phyloP scores from a whole-genome alignment of 2,888 invertebrate genomes.

The Andrena haemorrhoa region DNA sequence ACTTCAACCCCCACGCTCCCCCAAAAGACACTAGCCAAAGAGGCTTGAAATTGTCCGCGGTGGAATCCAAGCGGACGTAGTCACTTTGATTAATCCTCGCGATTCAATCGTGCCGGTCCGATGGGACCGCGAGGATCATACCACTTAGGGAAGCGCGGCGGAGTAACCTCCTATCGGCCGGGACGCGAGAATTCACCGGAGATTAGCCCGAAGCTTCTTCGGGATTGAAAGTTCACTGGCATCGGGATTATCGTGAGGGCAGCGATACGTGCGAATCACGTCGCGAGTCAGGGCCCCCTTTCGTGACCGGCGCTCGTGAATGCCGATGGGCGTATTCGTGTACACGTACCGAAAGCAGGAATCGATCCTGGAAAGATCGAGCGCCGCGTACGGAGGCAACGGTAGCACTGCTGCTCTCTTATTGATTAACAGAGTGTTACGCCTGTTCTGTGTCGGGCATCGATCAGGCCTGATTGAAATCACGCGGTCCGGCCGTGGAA shows the following conservation, averaged over 20 bases:
- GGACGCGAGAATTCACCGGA: conserved; percentile 65
- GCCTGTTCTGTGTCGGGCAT: conserved; percentile 33
- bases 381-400: conserved; percentile 65
- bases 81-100: conserved; percentile 18
- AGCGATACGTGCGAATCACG: conserved; percentile 81
- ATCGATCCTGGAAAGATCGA: conserved; percentile 74
- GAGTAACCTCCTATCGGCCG: conserved; percentile 53
- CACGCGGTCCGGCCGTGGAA: conserved; percentile 39
- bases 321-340: conserved; percentile 81
- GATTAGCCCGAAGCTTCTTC: conserved; percentile 64
- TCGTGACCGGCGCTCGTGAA: conserved; percentile 81
- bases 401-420: conserved; percentile 68
- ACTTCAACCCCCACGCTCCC: not conserved
- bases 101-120: conserved; percentile 10
- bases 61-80: conserved; percentile 1
- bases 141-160: conserved; percentile 17
- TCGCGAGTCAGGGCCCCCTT: conserved; percentile 77
- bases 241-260: conserved; percentile 75
- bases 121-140: conserved; percentile 13
- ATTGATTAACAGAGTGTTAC: conserved; percentile 62
- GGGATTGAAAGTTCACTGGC: conserved; percentile 80
- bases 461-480: conserved; percentile 51
- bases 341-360: conserved; percentile 67
- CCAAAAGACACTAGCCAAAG: conserved; percentile 2
- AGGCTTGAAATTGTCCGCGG: not conserved